Evolutionary conservation across 2,113 vertebrate species (phyloP), one percentile per base, ranked within the genome.

Genomic region (Columba livia): DNA sequence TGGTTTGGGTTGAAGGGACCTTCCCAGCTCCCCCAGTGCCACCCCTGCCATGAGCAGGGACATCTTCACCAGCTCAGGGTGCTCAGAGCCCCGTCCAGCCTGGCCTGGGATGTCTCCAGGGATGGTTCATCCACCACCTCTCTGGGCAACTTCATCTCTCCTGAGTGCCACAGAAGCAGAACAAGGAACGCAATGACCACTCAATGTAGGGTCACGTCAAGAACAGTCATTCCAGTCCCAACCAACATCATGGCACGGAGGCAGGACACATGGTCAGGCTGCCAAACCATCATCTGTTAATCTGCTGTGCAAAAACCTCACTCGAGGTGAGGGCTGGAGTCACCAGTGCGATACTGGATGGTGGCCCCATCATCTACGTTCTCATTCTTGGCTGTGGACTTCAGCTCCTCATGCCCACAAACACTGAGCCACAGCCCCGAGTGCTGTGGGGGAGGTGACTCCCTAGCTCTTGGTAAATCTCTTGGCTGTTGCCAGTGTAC

Each of bases 341-440:
- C 50, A n/a, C 17, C 48, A 9, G 0, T 2, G 42, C 19, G 57
- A 10, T 42, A 6, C 0, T 15, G 34, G 11, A 23, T 61, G n/a
- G 26, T 64, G 48, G 14, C 2, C 12, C 17, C 11, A 25, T n/a
- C 42, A 3, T 2, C 17, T 3, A 0, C 0, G 0, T 21, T 66
- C 56, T 62, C 14, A 20, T n/a, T 38, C 28, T 25, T 32, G n/a
- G 16, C 12, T 61, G 21, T 23, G 65, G 20, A 4, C 10, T n/a
- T 50, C 70, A 82, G 20, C 5, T 57, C n/a, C 32, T 73, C 28
- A 9, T 12, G 11, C 25, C 19, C 36, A 18, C 50, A 48, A 44
- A 6, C 5, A 17, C 42, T 7, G 6, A 44, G 17, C 42, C 42
- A 16, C 42, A 44, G 42, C 42, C 17, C 42, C 16, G 42, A 17